Evolutionary conservation across 2,888 invertebrate species (phyloP).

Genomic region (Sesamia inferens): DNA sequence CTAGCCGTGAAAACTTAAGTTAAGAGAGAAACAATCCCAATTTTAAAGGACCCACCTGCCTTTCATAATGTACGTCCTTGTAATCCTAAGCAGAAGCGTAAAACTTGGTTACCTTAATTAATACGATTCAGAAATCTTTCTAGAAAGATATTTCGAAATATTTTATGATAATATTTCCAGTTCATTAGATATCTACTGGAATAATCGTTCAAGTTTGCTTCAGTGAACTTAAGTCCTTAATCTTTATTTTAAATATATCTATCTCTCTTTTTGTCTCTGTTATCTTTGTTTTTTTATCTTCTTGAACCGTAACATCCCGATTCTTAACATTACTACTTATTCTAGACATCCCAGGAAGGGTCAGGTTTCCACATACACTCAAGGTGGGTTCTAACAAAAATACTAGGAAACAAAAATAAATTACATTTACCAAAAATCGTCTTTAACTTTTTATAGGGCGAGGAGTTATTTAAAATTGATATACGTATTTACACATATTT

Average conservation of each 20-base stretch:
- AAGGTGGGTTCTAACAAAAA: slow-evolving; percentile 65
- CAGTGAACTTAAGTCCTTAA: neutral
- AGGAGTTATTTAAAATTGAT: neutral
- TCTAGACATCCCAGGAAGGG: slow-evolving; percentile 54
- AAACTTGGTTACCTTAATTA: slow-evolving; percentile 4
- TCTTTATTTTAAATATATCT: neutral
- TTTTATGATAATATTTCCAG: slow-evolving; percentile 10
- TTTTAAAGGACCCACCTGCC: neutral
- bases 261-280: neutral
- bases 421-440: slow-evolving; percentile 64
- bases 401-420: slow-evolving; percentile 62
- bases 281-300: neutral
- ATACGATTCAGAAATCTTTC: slow-evolving; percentile 11
- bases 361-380: slow-evolving; percentile 58
- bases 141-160: neutral
- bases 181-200: slow-evolving; percentile 35
- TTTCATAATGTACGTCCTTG: neutral
- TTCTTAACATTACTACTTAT: slow-evolving; percentile 26
- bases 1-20: too few relatives aligned
- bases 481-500: neutral
- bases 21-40: neutral
- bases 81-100: neutral
- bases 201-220: slow-evolving; percentile 30
- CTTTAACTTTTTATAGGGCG: slow-evolving; percentile 47
- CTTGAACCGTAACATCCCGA: slow-evolving; percentile 62